These are phyloP conservation scores for Rissa tridactyla DNA, from an alignment of 2,113 vertebrate genomes.

Conservation along the genomic window DNA sequence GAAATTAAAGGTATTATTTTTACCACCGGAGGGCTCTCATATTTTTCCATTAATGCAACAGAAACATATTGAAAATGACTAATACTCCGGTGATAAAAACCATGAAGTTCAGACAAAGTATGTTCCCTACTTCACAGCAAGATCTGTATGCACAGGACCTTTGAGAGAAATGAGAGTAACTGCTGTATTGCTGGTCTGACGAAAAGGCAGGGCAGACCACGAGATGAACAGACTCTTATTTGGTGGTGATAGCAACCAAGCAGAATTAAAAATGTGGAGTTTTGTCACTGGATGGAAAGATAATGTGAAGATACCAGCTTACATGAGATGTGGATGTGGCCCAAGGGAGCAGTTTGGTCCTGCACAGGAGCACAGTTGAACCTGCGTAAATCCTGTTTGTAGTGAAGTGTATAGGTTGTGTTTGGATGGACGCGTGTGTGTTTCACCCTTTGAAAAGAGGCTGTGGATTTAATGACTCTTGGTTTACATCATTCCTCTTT, in stretches of 20 bases:
- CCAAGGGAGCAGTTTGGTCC: background rate
- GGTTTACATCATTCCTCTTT: background rate
- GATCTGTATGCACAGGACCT: background rate
- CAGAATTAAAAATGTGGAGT: background rate
- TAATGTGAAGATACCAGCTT: fast-evolving
- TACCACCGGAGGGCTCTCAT: constrained; percentile 34
- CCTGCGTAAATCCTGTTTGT: background rate
- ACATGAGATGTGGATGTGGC: background rate
- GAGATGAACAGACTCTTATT: background rate
- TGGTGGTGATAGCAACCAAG: background rate
- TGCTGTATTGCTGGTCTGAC: background rate
- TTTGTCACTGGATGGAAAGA: background rate
- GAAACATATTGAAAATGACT: constrained; percentile 41
- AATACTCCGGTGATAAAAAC: background rate
- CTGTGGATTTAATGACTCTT: background rate
- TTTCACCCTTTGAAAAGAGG: background rate
- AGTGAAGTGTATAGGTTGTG: background rate
- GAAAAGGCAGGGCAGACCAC: background rate
- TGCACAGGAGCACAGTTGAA: background rate
- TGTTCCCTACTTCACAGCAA: background rate
- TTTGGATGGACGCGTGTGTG: fast-evolving
- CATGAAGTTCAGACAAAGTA: background rate
- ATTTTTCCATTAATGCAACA: constrained; percentile 49
- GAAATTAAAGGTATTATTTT: constrained; percentile 60
- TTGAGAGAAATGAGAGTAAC: background rate